These are phyloP conservation scores for Drosophila parvula DNA, from an alignment of 1,140 invertebrate species.

Conservation along the genomic window DNA sequence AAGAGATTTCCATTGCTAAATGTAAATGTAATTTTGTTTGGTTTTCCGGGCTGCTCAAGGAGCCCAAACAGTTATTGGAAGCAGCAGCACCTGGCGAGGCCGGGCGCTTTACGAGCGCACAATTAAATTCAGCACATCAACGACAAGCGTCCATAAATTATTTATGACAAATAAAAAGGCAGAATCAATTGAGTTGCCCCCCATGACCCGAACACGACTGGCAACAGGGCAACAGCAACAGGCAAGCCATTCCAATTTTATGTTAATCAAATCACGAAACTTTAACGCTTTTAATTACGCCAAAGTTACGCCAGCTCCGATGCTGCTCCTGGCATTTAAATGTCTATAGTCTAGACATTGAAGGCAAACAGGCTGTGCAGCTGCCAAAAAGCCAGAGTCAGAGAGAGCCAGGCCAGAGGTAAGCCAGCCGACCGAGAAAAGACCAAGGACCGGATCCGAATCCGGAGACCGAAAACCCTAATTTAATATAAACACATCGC, in stretches of 20 bases:
- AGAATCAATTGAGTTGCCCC: constrained; percentile 64
- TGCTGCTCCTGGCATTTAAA: constrained; percentile 50
- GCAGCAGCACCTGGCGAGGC: constrained; percentile 20
- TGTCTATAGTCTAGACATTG: constrained; percentile 66
- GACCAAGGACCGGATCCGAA: constrained; percentile 42
- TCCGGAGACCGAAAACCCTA: constrained; percentile 54
- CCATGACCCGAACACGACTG: background rate
- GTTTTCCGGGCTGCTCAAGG: background rate
- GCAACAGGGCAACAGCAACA: constrained; percentile 14
- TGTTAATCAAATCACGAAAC: constrained; percentile 67
- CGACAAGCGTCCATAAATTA: constrained; percentile 47
- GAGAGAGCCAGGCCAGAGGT: constrained; percentile 10
- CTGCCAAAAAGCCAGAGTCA: constrained; percentile 11
- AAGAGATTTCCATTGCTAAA: constrained; percentile 61
- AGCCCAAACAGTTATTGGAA: constrained; percentile 11
- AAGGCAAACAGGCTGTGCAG: constrained; percentile 25
- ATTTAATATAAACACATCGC: constrained; percentile 78
- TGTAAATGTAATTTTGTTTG: constrained; percentile 48
- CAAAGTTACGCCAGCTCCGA: constrained; percentile 27
- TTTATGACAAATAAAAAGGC: constrained; percentile 68
- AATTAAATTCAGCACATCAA: constrained; percentile 58
- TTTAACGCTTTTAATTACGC: constrained; percentile 74
- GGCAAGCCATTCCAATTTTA: constrained; percentile 58
- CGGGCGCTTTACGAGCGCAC: constrained; percentile 34
- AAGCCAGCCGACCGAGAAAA: constrained; percentile 54